Percentiles rank a stretch among this genome's conserved stretches.
Evolutionary conservation across 2,797 vertebrate genomes (phyloP).

Genomic region (Hozukius guyotensis): DNA sequence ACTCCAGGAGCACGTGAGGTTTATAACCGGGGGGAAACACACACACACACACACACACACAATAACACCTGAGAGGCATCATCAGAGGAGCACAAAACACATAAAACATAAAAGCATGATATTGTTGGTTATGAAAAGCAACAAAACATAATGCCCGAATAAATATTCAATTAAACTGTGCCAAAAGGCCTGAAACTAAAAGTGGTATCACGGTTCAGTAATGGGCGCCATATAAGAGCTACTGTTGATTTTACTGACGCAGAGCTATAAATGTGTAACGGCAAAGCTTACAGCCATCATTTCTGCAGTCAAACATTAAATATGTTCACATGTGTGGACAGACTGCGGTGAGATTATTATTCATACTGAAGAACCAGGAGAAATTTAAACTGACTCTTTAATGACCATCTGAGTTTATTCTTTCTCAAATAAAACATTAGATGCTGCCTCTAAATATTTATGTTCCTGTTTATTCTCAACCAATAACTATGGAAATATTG

Average conservation of each 20-base stretch:
- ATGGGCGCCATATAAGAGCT: constrained; percentile 9
- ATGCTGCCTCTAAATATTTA: not conserved
- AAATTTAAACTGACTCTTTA: not conserved
- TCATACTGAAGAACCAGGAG: not conserved
- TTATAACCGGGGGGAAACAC: not conserved
- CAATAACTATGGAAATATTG: not conserved
- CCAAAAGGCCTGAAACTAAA: not conserved
- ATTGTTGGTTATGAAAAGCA: not conserved
- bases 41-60: not conserved
- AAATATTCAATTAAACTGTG: not conserved
- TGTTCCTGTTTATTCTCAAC: not conserved
- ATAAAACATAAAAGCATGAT: not conserved
- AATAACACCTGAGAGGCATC: not conserved
- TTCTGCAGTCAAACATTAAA: constrained; percentile 68
- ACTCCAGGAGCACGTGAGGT: constrained; percentile 14
- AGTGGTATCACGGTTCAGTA: not conserved
- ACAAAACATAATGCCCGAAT: not conserved
- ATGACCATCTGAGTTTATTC: not conserved
- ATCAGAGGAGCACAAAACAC: not conserved
- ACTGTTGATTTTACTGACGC: constrained; percentile 43
- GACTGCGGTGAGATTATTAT: constrained; percentile 13
- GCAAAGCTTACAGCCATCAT: not conserved
- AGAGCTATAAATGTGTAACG: constrained; percentile 65
- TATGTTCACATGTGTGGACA: constrained; percentile 6
- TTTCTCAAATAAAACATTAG: not conserved